Evolutionary conservation across 2,797 vertebrate genomes (phyloP), one percentile per base, ranked within the genome.

Genomic region (Acomys russatus): DNA sequence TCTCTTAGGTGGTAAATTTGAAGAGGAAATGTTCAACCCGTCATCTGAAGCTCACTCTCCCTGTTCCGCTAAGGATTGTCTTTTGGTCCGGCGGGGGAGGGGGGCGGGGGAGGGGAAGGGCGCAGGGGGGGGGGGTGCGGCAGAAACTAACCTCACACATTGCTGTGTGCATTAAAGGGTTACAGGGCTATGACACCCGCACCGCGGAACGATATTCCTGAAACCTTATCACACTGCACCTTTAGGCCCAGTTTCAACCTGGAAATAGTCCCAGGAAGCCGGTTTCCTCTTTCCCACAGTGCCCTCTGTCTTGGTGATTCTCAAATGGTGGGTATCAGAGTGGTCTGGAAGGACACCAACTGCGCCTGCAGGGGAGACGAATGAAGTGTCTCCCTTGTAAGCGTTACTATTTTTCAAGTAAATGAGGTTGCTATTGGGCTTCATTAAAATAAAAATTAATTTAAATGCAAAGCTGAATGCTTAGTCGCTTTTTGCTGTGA

Each of bases 401-500:
- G 51, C 56, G 74, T 82, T 88, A 77, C 80, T 87, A 86, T 92
- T 96, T 96, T 96, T 96, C 91, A 96, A 95, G 83, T 68, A 89
- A 96, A 91, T 96, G 91, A 97, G 70, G 54, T 90, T 96, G 70
- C 59, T 94, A 30, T 78, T 92, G 90, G 73, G 70, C 51, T 94
- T 95, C 91, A 96, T 87, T 95, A 95, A 94, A 87, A 96, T 88
- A 93, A 84, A 95, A 94, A 97, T 94, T 90, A 96, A 92, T 94
- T 91, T 79, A 91, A 94, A 76, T 95, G 63, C 91, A 79, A 64
- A 10, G 11, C 44, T 18, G 54, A 96, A 74, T 68, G n/a, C 84
- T 85, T 54, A 82, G 77, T 25, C 88, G 85, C 61, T 76, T 89
- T 93, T 89, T 92, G 59, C 85, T 66, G 51, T 49, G 33, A 91